A percentile compares a stretch with the other conserved stretches of the same genome.
phyloP scores from a whole-genome alignment of 2,888 invertebrate species.

The Spisula solida region DNA sequence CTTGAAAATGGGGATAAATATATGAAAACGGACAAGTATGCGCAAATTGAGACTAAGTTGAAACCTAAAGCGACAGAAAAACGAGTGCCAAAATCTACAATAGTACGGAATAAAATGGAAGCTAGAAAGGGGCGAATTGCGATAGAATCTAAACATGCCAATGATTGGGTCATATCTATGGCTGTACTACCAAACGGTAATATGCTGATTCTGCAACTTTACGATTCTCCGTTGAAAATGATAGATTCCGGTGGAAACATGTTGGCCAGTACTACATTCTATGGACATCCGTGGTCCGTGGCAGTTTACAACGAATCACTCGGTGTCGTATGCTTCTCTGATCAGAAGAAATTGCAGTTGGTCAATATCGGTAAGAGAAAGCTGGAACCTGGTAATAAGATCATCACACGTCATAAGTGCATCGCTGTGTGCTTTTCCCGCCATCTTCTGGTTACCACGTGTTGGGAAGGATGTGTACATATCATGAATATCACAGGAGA shows the following conservation, averaged over 20 bases:
- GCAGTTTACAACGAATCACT: constrained; percentile 63
- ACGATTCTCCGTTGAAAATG: constrained; percentile 56
- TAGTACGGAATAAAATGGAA: constrained; percentile 61
- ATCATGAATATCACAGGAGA: constrained; percentile 57
- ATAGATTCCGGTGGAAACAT: constrained; percentile 50
- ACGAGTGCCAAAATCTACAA: background rate
- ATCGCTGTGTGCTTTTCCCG: constrained; percentile 63
- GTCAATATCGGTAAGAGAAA: constrained; percentile 53
- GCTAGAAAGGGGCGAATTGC: constrained; percentile 53
- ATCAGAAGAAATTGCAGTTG: constrained; percentile 67
- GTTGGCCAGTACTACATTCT: constrained; percentile 50
- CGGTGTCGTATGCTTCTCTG: constrained; percentile 66
- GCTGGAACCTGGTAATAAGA: constrained; percentile 48
- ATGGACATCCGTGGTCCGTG: constrained; percentile 68
- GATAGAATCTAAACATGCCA: constrained; percentile 36
- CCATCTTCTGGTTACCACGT: constrained; percentile 57
- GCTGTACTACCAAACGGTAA: constrained; percentile 58
- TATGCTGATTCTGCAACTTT: constrained; percentile 59
- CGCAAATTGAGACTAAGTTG: background rate
- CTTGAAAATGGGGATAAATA: too few relatives aligned
- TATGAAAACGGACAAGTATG: too few relatives aligned
- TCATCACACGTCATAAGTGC: constrained; percentile 64
- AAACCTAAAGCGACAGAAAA: background rate
- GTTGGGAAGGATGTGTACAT: constrained; percentile 69
- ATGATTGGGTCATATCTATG: constrained; percentile 68